Conservation (phyloP, 2,113 vertebrate species). For the Dromiciops gliroides region DNA sequence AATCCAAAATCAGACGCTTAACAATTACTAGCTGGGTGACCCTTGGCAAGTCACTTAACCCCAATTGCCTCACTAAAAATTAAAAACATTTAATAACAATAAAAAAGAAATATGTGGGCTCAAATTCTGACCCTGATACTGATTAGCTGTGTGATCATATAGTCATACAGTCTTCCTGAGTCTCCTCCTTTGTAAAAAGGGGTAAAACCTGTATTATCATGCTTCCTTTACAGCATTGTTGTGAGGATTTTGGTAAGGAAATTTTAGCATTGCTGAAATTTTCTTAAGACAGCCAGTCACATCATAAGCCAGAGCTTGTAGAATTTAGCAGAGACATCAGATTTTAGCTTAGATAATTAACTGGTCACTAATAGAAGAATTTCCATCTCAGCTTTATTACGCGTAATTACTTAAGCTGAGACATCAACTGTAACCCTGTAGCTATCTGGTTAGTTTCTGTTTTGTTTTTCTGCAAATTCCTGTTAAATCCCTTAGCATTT, state of each 20-base stretch:
- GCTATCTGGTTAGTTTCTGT: not conserved
- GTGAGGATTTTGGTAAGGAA: not conserved
- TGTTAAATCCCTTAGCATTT: not conserved
- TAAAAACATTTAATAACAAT: no score
- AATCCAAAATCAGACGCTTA: no score
- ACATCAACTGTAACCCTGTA: not conserved
- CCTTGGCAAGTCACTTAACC: no score
- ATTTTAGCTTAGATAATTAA: not conserved
- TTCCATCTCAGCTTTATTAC: not conserved
- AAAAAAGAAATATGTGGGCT: no score
- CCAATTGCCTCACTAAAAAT: no score
- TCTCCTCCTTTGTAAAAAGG: no score
- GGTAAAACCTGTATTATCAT: no score
- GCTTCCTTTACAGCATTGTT: not conserved
- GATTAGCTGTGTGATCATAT: not conserved
- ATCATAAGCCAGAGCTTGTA: not conserved
- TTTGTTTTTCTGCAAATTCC: not conserved
- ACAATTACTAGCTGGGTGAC: no score
- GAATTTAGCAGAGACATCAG: not conserved
- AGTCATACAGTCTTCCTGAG: not conserved
- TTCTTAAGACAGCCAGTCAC: not conserved
- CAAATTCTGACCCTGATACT: not conserved
- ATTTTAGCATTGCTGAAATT: not conserved
- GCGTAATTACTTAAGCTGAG: not conserved
- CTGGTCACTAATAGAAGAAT: not conserved